Conservation (phyloP, 1,140 invertebrate genomes). For the Eurosta solidaginis region DNA sequence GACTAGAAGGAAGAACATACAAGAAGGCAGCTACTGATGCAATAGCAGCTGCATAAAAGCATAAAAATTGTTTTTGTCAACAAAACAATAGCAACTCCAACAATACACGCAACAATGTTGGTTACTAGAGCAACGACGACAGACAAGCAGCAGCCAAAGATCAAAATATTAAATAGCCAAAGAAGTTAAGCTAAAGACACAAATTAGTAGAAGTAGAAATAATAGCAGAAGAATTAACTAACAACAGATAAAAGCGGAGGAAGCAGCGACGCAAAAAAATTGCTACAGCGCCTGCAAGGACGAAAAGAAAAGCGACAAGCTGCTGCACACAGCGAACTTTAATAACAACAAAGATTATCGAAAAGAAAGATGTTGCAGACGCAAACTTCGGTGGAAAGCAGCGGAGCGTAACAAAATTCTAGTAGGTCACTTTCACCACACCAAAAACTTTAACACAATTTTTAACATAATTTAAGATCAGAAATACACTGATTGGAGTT, state of each 20-base stretch:
- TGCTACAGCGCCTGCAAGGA: too few relatives aligned
- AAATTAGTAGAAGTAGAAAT: not conserved
- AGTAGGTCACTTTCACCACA: too few relatives aligned
- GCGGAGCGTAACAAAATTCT: too few relatives aligned
- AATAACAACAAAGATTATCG: too few relatives aligned
- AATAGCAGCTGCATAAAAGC: not conserved
- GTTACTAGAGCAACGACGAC: not conserved
- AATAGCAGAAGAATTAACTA: not conserved
- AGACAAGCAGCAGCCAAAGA: conserved; percentile 6
- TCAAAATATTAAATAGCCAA: conserved; percentile 10
- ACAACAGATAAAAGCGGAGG: not conserved
- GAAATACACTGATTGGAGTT: too few relatives aligned
- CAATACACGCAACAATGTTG: not conserved
- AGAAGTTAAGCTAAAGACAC: not conserved
- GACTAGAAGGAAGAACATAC: not conserved
- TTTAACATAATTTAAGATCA: too few relatives aligned
- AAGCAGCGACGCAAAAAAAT: too few relatives aligned
- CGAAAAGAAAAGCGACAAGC: too few relatives aligned
- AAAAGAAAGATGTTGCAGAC: too few relatives aligned
- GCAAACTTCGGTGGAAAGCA: too few relatives aligned
- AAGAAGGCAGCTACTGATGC: not conserved
- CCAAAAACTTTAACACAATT: too few relatives aligned
- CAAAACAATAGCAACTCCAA: not conserved
- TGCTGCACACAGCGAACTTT: not conserved
- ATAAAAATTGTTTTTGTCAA: not conserved